Conservation (phyloP, 2,113 vertebrate genomes). For the Rhinoderma darwinii region DNA sequence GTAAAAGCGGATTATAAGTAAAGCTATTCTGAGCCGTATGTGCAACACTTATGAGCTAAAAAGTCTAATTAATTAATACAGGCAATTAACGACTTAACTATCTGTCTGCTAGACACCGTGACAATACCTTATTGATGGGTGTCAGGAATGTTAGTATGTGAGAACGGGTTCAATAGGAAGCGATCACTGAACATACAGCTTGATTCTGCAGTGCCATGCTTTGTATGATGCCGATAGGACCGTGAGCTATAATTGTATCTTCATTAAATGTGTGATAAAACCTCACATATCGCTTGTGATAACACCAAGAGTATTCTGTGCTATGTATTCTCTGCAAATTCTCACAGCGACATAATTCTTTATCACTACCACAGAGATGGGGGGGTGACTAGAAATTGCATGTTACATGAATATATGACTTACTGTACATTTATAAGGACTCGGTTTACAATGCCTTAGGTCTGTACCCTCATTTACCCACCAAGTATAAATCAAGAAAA, state of each 20-base stretch:
- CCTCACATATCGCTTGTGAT: not conserved
- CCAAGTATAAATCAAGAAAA: too few species aligned
- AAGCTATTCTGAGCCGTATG: not conserved
- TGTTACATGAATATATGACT: not conserved
- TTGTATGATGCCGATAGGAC: not conserved
- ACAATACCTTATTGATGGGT: not conserved
- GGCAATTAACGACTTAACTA: not conserved
- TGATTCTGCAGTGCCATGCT: not conserved
- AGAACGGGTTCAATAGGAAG: not conserved
- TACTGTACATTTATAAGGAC: too few species aligned
- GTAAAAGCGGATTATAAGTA: not conserved
- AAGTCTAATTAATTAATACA: not conserved
- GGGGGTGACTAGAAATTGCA: not conserved
- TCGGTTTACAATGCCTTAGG: too few species aligned
- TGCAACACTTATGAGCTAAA: not conserved
- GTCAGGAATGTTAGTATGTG: not conserved
- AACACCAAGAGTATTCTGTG: not conserved
- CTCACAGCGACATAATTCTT: not conserved
- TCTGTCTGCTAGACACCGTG: not conserved
- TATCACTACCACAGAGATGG: not conserved
- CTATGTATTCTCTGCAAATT: not conserved
- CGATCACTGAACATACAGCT: not conserved
- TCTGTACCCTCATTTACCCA: too few species aligned
- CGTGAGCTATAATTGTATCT: not conserved
- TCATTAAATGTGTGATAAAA: constrained; percentile 21